Conservation (phyloP, 2,113 vertebrate species). For the Cynocephalus volans region DNA sequence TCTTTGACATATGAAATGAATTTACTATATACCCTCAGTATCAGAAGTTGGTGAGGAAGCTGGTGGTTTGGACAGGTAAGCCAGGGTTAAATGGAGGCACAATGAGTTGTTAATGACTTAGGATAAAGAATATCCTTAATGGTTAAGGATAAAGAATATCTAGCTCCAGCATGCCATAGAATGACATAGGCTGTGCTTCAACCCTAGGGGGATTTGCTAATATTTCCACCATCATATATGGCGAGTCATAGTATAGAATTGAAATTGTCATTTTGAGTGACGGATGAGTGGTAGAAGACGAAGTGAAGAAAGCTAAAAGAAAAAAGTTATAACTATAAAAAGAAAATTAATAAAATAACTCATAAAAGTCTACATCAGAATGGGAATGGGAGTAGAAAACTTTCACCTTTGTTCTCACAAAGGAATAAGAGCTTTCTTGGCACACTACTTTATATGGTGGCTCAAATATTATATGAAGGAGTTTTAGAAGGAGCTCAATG, state of each 20-base stretch:
- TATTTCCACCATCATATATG: background rate
- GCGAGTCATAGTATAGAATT: slow-evolving; percentile 44
- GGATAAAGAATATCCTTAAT: background rate
- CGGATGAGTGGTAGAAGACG: slow-evolving; percentile 17
- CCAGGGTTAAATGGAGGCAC: background rate
- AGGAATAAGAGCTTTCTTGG: slow-evolving; percentile 20
- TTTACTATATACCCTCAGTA: background rate
- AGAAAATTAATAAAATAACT: slow-evolving; percentile 20
- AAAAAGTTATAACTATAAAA: slow-evolving; percentile 11
- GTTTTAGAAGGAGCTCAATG: background rate
- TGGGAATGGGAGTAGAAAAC: slow-evolving; percentile 21
- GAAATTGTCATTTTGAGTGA: slow-evolving; percentile 2
- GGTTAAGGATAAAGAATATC: background rate
- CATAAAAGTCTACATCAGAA: background rate
- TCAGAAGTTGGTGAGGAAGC: background rate
- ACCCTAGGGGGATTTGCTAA: background rate
- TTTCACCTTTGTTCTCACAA: slow-evolving; percentile 55
- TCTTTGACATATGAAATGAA: slow-evolving; percentile 33
- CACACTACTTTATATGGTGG: background rate
- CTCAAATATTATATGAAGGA: background rate
- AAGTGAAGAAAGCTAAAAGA: slow-evolving; percentile 22
- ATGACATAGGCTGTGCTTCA: background rate
- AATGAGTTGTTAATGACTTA: background rate
- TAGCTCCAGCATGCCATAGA: background rate
- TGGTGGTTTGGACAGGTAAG: background rate